A percentile compares a stretch with the other conserved stretches of the same genome.
These are phyloP conservation scores for Bucco capensis DNA, from an alignment of 2,113 vertebrate genomes.

Conservation along the genomic window DNA sequence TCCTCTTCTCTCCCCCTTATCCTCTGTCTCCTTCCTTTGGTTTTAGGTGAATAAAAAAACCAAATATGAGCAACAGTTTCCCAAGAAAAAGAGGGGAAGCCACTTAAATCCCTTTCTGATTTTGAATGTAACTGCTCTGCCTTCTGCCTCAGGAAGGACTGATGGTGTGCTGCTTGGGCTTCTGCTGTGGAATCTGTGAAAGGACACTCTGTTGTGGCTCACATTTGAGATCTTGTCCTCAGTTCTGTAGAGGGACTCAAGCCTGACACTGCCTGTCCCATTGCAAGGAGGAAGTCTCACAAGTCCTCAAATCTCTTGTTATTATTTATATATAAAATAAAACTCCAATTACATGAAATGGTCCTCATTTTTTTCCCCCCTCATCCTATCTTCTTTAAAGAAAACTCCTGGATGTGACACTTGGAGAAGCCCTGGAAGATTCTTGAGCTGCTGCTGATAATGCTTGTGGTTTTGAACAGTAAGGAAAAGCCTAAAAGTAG, in stretches of 20 bases:
- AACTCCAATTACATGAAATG: constrained; percentile 48
- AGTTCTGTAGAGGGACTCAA: neutral
- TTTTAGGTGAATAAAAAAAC: constrained; percentile 63
- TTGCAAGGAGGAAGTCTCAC: constrained; percentile 53
- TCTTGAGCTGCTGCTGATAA: neutral
- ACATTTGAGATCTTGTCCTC: constrained; percentile 15
- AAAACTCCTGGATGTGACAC: neutral
- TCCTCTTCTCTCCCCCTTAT: neutral
- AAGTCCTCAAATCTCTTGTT: constrained; percentile 47
- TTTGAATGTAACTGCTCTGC: constrained; percentile 61
- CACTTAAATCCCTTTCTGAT: constrained; percentile 32
- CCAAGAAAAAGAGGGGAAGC: constrained; percentile 16
- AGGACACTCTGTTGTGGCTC: constrained; percentile 32
- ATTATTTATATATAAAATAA: constrained; percentile 76
- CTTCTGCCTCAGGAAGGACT: constrained; percentile 60
- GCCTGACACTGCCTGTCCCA: neutral
- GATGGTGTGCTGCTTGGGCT: neutral
- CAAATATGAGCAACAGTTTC: constrained; percentile 44
- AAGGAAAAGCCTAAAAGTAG: neutral
- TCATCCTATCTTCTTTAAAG: neutral
- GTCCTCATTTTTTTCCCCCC: neutral
- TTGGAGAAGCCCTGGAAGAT: neutral
- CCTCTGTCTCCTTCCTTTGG: constrained; percentile 24
- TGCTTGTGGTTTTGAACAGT: neutral
- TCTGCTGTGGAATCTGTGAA: constrained; percentile 25